Evolutionary conservation across 2,888 invertebrate genomes (phyloP), one percentile per base, ranked within the genome.

Genomic region (Agrotis segetum): DNA sequence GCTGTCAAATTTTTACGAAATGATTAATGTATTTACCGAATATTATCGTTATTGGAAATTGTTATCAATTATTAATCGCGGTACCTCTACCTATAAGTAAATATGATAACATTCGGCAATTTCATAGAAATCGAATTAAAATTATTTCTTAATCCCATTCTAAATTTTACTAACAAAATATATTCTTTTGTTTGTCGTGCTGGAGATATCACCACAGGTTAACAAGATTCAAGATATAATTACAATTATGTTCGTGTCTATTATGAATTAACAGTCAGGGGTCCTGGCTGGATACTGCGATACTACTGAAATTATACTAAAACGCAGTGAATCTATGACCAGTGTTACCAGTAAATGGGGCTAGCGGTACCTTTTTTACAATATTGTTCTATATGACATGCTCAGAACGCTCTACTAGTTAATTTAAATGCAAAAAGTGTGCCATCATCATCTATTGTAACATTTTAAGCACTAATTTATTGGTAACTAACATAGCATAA

Each of bases 341-440:
- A 24, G 46, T 69, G 52, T 59, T 47, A 3, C 13, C 17, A 58
- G 50, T 56, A 52, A 53, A 52, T 46, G 34, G 69, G 40, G 47
- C 49, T 67, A 46, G 29, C 19, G 6, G 6, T 68, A 64, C 55
- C 55, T 47, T 56, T 63, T 52, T 53, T 40, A 40, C 44, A 52
- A 73, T n/a, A n/a, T 73, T 67, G 65, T 79, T 56, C 40, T 47
- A 19, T 40, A 49, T n/a, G n/a, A 63, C 71, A 71, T 83, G 75
- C 21, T 50, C 61, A 52, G 71, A 74, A 81, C 83, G 55, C 55
- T 46, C 13, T 44, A 44, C 29, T 29, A 19, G 55, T 67, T 46
- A 34, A 81, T 81, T 77, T 71, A 56, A 62, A 79, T 71, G 53
- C 59, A 56, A 52, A 68, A 72, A 56, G 62, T 72, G 53, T 34